Conservation (phyloP, 2,888 invertebrate genomes). For the Nemotelus pantherinus region DNA sequence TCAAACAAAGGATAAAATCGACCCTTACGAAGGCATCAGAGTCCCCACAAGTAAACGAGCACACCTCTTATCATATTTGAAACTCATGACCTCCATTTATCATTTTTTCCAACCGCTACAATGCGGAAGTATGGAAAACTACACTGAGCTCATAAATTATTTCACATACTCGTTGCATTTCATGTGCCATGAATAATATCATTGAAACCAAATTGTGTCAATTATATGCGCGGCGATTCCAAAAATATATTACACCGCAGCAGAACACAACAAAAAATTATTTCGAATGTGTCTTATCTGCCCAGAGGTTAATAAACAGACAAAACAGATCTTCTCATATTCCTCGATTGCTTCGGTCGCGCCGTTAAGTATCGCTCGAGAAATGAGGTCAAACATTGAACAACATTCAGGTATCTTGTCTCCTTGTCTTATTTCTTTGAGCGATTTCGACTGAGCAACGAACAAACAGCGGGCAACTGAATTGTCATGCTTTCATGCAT, state of each 20-base stretch:
- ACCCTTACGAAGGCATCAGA: too few species aligned
- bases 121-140: too few species aligned
- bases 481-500: neutral
- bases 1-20: too few species aligned
- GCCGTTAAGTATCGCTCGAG: neutral
- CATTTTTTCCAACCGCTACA: too few species aligned
- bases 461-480: neutral
- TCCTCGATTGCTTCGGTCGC: neutral
- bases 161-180: neutral
- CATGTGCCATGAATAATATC: too few species aligned
- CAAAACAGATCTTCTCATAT: conserved; percentile 18
- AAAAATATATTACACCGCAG: conserved; percentile 15
- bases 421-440: conserved; percentile 17
- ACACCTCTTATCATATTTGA: too few species aligned
- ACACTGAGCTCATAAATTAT: too few species aligned
- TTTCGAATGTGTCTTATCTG: neutral
- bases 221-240: neutral
- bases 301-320: conserved; percentile 29
- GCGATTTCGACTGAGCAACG: neutral
- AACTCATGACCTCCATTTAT: too few species aligned
- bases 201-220: conserved; percentile 2
- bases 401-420: conserved; percentile 28
- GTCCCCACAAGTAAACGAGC: too few species aligned
- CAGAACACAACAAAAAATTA: neutral
- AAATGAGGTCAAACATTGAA: conserved; percentile 11